Percentiles rank a stretch among this genome's conserved stretches.
Conservation (phyloP, 2,797 vertebrate genomes). For the Kryptopterus vitreolus region DNA sequence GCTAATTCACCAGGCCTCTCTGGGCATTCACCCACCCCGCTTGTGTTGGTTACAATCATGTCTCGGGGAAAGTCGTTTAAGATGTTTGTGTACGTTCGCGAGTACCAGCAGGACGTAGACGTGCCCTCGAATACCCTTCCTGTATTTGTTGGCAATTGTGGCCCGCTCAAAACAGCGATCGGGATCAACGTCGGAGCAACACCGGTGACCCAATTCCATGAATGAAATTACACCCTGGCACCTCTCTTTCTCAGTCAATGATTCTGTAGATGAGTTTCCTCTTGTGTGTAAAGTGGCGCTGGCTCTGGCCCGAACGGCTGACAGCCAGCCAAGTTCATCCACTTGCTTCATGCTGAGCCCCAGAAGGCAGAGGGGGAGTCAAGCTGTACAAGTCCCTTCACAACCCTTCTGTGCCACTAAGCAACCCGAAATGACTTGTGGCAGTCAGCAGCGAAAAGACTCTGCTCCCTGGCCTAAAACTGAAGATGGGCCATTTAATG, state of each 20-base stretch:
- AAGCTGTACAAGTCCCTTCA: slow-evolving; percentile 19
- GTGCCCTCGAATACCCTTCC: neutral
- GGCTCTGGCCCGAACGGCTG: slow-evolving; percentile 4
- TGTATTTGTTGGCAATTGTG: neutral
- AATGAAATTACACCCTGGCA: slow-evolving; percentile 6
- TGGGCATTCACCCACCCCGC: neutral
- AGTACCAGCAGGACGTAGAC: neutral
- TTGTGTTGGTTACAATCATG: neutral
- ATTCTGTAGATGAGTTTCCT: slow-evolving; percentile 24
- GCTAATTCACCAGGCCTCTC: neutral
- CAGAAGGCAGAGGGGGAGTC: slow-evolving; percentile 1
- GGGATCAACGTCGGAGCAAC: neutral
- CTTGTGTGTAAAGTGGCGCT: slow-evolving; percentile 13
- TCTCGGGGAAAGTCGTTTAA: slow-evolving; percentile 9
- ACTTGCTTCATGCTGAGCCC: slow-evolving; percentile 12
- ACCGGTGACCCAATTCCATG: slow-evolving; percentile 15
- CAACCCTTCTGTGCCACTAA: slow-evolving; percentile 3
- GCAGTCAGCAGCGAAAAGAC: slow-evolving; percentile 1
- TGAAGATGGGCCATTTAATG: neutral
- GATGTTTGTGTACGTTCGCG: neutral
- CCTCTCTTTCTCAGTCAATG: slow-evolving; percentile 17
- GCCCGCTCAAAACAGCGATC: neutral
- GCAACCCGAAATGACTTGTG: neutral
- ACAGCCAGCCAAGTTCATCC: slow-evolving; percentile 15
- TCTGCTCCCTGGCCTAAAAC: neutral